These are phyloP conservation scores for Vespertilio murinus DNA, from an alignment of 2,797 vertebrate genomes.

Conservation along the genomic window DNA sequence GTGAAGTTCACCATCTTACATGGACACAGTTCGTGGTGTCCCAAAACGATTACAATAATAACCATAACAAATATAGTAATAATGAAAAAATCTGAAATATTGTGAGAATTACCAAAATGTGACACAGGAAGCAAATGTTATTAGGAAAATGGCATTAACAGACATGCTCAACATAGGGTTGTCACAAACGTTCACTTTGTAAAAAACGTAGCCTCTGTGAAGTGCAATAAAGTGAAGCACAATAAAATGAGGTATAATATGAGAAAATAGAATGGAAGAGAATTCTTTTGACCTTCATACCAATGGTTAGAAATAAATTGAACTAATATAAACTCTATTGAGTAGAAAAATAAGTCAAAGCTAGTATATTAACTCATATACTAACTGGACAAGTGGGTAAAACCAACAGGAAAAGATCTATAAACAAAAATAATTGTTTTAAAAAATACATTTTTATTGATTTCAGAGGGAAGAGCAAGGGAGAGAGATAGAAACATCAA, in stretches of 20 bases:
- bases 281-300: neutral
- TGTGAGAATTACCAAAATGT: neutral
- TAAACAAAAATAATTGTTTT: neutral
- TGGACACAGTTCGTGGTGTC: neutral
- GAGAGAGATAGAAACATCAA: no score
- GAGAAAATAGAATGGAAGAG: neutral
- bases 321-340: neutral
- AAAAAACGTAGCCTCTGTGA: neutral
- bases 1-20: neutral
- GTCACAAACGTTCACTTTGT: neutral
- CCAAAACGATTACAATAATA: neutral
- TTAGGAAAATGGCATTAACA: neutral
- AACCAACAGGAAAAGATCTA: neutral
- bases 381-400: neutral
- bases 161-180: neutral
- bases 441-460: no score
- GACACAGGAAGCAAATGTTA: neutral
- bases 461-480: no score
- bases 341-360: slow-evolving; percentile 9
- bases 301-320: neutral
- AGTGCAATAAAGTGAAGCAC: neutral
- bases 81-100: neutral
- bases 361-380: neutral
- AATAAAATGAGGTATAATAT: neutral
- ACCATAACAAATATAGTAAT: neutral